These are phyloP conservation scores for Microhierax caerulescens DNA, from an alignment of 2,797 vertebrate genomes.

Conservation along the genomic window DNA sequence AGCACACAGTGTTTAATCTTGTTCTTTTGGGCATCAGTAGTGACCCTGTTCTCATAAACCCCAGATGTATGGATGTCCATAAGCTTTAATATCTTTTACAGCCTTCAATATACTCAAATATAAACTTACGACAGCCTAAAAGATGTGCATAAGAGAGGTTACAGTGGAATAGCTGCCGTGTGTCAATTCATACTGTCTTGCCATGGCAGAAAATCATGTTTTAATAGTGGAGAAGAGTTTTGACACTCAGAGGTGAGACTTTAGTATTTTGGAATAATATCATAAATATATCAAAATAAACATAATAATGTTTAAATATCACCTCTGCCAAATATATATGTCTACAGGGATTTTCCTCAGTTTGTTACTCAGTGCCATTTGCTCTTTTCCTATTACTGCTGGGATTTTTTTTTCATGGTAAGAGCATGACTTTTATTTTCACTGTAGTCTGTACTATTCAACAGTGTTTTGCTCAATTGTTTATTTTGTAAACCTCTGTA, in stretches of 20 bases:
- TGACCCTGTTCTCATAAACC: neutral
- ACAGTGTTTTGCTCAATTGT: neutral
- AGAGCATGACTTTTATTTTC: neutral
- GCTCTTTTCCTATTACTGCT: neutral
- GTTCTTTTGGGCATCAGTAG: neutral
- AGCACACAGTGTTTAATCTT: neutral
- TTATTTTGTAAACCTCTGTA: neutral
- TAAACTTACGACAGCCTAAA: neutral
- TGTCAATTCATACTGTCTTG: neutral
- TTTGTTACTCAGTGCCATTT: neutral
- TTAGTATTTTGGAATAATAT: neutral
- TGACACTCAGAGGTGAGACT: neutral
- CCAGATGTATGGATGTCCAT: neutral
- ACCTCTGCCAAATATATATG: neutral
- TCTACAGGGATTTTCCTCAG: neutral
- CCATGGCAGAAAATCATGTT: neutral
- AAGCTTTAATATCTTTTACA: neutral
- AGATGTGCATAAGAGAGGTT: neutral
- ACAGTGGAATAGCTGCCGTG: neutral
- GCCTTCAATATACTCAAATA: neutral
- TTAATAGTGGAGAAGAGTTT: neutral
- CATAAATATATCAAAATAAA: too few species aligned
- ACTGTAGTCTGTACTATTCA: neutral
- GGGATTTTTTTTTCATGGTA: neutral
- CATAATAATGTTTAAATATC: neutral